Base-by-base conservation (phyloP, 2,113 vertebrate species). In the Tupaia tana region DNA sequence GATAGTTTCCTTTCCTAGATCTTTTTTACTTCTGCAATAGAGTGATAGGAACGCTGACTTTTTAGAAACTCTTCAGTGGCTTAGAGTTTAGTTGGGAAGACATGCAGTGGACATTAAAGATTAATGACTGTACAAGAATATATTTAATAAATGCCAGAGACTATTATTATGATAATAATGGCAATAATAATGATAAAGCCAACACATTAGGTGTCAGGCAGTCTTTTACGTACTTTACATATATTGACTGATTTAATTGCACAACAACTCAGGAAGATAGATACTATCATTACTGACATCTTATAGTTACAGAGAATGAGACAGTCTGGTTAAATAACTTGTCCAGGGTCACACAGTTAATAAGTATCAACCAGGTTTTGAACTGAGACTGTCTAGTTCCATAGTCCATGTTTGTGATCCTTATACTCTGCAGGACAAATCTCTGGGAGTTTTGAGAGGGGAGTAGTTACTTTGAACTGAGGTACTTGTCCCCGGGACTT, bases 81-180 rank as follows among this genome's bases (percentile, higher is more conserved):
- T 95, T 94, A 27, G 56, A 52, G 27, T 92, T 86, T 85, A 83
- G 15, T 67, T 95, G 84, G 78, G 82, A 93, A 94, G 67, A 77
- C 29, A 73, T 73, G 71, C 89, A 86, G 58, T 94, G 20, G 73
- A 70, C 31, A 73, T 77, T 85, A 88, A 88, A 69, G 66, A 84
- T 64, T 84, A 80, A 94, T 89, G 86, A 85, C 43, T 90, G 1
- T 79, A 25, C 61, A 78, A 56, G 9, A 89, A 16, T 66, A 27
- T 95, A 80, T 88, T 95, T 96, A 90, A 80, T 74, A 92, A 90
- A 83, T 89, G 74, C 88, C 69, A 78, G 27, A 94, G n/a, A 80
- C 34, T 94, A 80, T 70, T 70, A 84, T 59, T 81, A 25, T 64
- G 54, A 69, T 89, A 87, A 58, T 86, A 94, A 74, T 54, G 61